These are phyloP conservation scores for Toxotes lorentzi DNA, from an alignment of 2,797 vertebrate genomes.

Conservation along the genomic window DNA sequence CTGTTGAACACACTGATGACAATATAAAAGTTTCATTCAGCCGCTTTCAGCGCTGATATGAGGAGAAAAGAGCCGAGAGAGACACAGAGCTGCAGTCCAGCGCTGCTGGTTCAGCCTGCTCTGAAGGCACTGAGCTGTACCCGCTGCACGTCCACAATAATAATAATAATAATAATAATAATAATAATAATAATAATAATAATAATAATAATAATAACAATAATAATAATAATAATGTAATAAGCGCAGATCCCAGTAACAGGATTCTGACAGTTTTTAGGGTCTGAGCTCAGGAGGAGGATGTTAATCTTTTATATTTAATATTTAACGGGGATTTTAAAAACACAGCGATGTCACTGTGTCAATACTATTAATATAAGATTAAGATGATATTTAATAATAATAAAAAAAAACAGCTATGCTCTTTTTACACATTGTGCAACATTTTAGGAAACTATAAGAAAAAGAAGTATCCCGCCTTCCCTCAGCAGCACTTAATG, in stretches of 20 bases:
- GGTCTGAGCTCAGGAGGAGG: no score
- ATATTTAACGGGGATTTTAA: not conserved
- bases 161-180: not conserved
- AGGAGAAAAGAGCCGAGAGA: conserved; percentile 27
- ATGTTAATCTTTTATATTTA: not conserved
- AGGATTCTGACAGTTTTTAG: not conserved
- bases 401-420: no score
- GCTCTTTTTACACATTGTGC: not conserved
- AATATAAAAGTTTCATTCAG: conserved; percentile 67
- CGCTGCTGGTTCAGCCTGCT: not conserved
- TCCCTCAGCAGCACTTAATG: not conserved
- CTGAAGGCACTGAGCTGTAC: not conserved
- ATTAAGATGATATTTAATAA: no score
- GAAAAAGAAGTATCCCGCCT: not conserved
- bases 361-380: not conserved
- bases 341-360: not conserved
- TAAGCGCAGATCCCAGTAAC: not conserved
- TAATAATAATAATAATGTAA: not conserved
- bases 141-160: not conserved
- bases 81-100: not conserved
- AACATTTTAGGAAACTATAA: not conserved
- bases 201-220: not conserved
- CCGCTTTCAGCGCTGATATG: conserved; percentile 40
- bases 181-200: conserved; percentile 1
- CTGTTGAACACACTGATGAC: conserved; percentile 60